Percentiles rank a stretch among this genome's conserved stretches.
phyloP scores from a whole-genome alignment of 92 coral and sea anemone species.

The Parazoanthus atlanticus region DNA sequence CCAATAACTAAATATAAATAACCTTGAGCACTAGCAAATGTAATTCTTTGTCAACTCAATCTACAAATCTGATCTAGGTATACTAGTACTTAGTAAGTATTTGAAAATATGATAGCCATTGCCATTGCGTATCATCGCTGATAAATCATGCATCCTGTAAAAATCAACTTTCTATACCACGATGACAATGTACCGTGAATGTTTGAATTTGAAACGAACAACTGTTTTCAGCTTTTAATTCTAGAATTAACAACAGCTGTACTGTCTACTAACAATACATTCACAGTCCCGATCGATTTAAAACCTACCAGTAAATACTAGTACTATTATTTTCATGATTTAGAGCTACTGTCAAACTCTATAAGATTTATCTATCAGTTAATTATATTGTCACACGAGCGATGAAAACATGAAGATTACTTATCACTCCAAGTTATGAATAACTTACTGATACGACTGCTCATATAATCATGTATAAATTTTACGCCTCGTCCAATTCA shows the following conservation, averaged over 20 bases:
- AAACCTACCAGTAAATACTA: no score
- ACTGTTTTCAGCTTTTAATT: not conserved
- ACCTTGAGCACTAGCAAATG: not conserved
- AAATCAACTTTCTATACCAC: not conserved
- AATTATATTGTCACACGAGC: not conserved
- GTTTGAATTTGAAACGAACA: not conserved
- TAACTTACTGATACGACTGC: not conserved
- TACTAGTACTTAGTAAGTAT: no score
- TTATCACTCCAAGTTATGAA: not conserved
- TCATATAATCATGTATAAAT: not conserved
- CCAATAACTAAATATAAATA: not conserved
- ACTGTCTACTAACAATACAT: not conserved
- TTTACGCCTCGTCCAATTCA: not conserved
- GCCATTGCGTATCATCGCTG: not conserved
- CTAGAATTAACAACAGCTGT: not conserved
- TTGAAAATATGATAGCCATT: not conserved
- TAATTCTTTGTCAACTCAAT: not conserved
- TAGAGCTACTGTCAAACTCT: not conserved
- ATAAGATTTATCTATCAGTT: no score
- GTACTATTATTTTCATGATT: no score
- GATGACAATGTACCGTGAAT: no score
- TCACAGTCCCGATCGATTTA: not conserved
- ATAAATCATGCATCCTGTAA: no score
- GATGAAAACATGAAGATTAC: constrained; percentile 11
- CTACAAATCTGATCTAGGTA: not conserved